Evolutionary conservation across 2,113 vertebrate genomes (phyloP).

Genomic region (Brachyistius frenatus): DNA sequence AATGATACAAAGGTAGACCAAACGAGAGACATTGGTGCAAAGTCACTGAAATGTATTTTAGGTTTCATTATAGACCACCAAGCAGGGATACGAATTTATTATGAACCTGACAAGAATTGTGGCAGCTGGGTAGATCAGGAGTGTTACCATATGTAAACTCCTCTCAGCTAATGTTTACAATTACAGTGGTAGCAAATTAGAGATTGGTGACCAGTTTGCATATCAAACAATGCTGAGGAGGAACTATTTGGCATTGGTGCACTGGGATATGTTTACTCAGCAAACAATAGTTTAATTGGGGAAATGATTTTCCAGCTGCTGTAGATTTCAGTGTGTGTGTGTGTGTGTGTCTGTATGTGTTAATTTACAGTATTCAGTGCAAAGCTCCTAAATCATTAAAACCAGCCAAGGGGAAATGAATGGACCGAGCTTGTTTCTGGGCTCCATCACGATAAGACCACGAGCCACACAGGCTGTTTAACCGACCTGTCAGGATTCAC

Average conservation of each 20-base stretch:
- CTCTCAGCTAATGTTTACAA: constrained; percentile 69
- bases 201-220: constrained; percentile 62
- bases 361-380: constrained; percentile 54
- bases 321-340: constrained; percentile 46
- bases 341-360: constrained; percentile 4
- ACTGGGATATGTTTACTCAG: constrained; percentile 72
- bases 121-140: constrained; percentile 42
- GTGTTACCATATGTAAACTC: constrained; percentile 60
- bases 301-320: constrained; percentile 76
- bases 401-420: constrained; percentile 60
- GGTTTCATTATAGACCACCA: neutral
- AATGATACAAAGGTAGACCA: neutral
- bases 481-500: constrained; percentile 55
- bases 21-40: neutral
- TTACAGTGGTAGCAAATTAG: constrained; percentile 67
- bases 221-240: constrained; percentile 65
- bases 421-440: constrained; percentile 40
- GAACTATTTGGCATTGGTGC: constrained; percentile 56
- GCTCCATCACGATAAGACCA: constrained; percentile 56
- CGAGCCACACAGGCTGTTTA: constrained; percentile 34
- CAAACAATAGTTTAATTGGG: constrained; percentile 79
- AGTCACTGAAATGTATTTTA: constrained; percentile 1
- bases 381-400: constrained; percentile 67
- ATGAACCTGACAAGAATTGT: constrained; percentile 11
- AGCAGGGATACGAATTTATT: constrained; percentile 8